Evolutionary conservation across 2,113 vertebrate genomes (phyloP).

Genomic region (Phaetusa simplex): DNA sequence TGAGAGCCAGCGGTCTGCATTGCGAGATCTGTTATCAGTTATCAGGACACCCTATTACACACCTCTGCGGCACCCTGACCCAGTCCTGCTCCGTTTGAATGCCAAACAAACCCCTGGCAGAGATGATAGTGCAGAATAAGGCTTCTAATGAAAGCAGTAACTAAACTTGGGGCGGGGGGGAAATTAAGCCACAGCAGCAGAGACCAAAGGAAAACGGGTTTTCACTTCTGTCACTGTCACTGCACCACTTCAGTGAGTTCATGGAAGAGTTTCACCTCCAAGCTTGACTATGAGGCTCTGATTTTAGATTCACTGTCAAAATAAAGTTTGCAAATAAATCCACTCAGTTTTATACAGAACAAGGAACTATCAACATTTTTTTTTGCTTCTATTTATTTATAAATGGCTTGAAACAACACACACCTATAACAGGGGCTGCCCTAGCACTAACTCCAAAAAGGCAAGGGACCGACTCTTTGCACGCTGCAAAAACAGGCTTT

Average conservation of each 20-base stretch:
- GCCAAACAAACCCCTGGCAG: not conserved
- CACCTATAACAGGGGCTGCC: rapidly evolving
- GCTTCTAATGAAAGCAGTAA: not conserved
- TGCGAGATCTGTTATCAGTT: not conserved
- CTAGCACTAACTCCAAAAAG: not conserved
- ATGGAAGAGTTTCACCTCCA: not conserved
- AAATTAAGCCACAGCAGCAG: not conserved
- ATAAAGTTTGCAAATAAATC: not conserved
- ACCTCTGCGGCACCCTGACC: not conserved
- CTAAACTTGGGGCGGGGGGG: rapidly evolving
- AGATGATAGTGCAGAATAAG: rapidly evolving
- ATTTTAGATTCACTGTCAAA: not conserved
- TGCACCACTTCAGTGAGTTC: not conserved
- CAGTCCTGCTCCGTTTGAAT: not conserved
- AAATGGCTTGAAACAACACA: not conserved
- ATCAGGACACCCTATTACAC: not conserved
- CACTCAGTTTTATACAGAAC: not conserved
- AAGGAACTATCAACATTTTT: not conserved
- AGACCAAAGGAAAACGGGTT: not conserved
- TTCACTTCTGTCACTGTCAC: not conserved
- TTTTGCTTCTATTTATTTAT: not conserved
- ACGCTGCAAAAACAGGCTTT: not conserved
- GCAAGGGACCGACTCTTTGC: not conserved
- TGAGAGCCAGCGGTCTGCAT: too few species aligned
- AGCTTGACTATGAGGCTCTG: not conserved